A percentile compares a stretch with the other conserved stretches of the same genome.
Conservation (phyloP, 2,113 vertebrate genomes). For the Gorsachius goisagi region DNA sequence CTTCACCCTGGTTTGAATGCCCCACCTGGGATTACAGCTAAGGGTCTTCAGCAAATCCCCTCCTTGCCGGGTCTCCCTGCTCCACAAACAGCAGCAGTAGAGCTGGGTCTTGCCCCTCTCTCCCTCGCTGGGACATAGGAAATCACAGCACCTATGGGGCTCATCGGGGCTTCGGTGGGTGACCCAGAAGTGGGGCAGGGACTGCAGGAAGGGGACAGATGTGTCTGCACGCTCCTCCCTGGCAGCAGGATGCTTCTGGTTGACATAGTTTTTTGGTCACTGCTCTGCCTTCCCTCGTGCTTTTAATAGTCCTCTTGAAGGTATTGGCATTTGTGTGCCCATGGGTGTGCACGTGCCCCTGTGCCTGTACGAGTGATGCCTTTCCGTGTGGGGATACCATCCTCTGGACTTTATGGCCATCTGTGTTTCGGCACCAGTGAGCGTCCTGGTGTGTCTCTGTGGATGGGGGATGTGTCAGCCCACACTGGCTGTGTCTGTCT, state of each 20-base stretch:
- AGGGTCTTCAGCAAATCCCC: not conserved
- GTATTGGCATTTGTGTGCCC: not conserved
- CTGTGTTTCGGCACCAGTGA: accelerated
- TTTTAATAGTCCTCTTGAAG: not conserved
- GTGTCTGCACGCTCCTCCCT: not conserved
- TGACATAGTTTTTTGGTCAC: not conserved
- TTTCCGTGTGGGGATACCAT: not conserved
- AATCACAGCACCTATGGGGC: accelerated
- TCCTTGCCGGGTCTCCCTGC: not conserved
- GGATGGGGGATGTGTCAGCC: not conserved
- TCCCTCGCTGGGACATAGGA: not conserved
- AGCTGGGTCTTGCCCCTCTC: not conserved
- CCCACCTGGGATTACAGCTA: no score
- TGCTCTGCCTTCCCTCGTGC: not conserved
- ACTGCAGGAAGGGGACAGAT: not conserved
- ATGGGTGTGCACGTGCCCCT: not conserved
- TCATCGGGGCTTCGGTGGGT: not conserved
- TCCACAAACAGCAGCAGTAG: not conserved
- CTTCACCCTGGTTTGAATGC: not conserved
- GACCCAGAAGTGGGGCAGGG: not conserved
- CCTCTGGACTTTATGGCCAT: not conserved
- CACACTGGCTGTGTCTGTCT: not conserved
- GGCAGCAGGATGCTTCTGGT: not conserved
- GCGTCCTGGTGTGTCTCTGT: not conserved
- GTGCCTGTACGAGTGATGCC: not conserved